Conservation (phyloP, 2,113 vertebrate genomes). For the Rattus rattus region DNA sequence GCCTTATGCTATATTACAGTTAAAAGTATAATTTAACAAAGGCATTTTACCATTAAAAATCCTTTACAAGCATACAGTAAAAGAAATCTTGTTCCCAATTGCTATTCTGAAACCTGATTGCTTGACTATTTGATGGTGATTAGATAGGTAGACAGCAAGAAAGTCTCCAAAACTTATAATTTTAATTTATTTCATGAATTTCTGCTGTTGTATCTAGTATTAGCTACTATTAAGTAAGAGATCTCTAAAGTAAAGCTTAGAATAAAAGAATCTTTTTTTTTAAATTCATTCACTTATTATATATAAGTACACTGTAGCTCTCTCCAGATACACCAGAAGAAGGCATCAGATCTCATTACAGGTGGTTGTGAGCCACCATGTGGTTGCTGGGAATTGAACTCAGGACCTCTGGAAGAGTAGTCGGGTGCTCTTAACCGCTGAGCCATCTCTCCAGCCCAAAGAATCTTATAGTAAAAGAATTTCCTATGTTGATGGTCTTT, state of each 20-base stretch:
- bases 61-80: not conserved
- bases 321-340: too few species aligned
- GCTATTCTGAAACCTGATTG: not conserved
- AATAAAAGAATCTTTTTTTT: too few species aligned
- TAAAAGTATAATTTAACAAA: not conserved
- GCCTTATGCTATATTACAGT: not conserved
- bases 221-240: not conserved
- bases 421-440: too few species aligned
- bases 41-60: constrained; percentile 5
- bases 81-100: not conserved
- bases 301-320: too few species aligned
- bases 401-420: too few species aligned
- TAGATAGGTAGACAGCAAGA: not conserved
- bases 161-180: not conserved
- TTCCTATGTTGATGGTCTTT: not conserved
- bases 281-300: too few species aligned
- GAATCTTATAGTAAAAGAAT: not conserved
- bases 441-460: too few species aligned
- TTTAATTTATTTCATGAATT: not conserved
- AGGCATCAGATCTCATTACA: too few species aligned
- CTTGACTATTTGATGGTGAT: not conserved
- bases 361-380: too few species aligned
- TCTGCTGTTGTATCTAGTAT: not conserved
- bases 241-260: not conserved
- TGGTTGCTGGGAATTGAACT: too few species aligned